Percentiles rank a stretch among this genome's conserved stretches.
phyloP scores from a whole-genome alignment of 2,888 invertebrate genomes.

The Eilema caniola region DNA sequence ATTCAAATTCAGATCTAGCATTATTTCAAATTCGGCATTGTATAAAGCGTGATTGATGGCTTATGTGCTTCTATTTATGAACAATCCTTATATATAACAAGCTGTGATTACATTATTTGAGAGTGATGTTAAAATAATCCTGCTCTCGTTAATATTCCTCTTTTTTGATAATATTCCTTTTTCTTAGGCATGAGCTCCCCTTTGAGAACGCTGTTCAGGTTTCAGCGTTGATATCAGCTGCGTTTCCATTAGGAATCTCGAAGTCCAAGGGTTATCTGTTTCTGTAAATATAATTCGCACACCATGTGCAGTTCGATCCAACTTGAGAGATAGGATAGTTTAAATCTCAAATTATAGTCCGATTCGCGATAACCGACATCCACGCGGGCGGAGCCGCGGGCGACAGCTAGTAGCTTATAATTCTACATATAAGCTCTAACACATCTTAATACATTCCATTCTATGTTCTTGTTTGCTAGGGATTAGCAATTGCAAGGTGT shows the following conservation, averaged over 20 bases:
- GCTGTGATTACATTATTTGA: neutral
- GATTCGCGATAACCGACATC: too few species aligned
- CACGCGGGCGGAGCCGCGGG: too few species aligned
- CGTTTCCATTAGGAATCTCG: too few species aligned
- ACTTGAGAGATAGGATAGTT: too few species aligned
- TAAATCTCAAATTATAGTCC: too few species aligned
- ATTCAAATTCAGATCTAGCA: neutral
- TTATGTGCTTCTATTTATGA: neutral
- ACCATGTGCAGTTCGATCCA: too few species aligned
- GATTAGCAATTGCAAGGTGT: neutral
- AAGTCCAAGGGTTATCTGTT: too few species aligned
- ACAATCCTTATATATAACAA: neutral
- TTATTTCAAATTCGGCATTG: neutral
- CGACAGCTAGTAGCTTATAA: too few species aligned
- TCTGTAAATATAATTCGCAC: too few species aligned
- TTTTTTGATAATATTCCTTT: too few species aligned
- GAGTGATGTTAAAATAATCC: too few species aligned
- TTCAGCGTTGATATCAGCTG: neutral
- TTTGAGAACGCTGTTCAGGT: neutral
- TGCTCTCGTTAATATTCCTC: too few species aligned
- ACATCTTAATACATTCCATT: conserved; percentile 3
- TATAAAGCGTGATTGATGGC: neutral
- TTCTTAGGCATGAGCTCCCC: neutral
- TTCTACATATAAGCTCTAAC: neutral
- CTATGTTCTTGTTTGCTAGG: neutral